These are phyloP conservation scores for Procavia capensis DNA, from an alignment of 2,113 vertebrate genomes.

Conservation along the genomic window DNA sequence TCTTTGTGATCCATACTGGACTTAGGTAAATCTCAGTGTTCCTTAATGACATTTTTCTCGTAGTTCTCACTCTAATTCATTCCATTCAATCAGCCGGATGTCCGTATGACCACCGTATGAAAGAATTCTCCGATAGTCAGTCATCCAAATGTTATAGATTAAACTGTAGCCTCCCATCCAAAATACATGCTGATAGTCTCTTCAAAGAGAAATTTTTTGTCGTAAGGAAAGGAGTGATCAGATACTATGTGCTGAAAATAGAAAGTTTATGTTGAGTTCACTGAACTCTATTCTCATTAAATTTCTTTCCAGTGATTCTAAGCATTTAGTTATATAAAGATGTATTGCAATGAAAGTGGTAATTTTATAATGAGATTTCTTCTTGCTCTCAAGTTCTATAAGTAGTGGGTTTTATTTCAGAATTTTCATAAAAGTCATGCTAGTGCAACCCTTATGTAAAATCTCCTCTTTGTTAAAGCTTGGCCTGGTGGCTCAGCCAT, in stretches of 20 bases:
- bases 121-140: background rate
- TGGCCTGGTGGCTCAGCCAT: background rate
- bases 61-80: background rate
- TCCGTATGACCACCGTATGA: background rate
- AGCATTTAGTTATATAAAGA: conserved; percentile 60
- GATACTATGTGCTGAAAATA: background rate
- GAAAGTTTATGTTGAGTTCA: conserved; percentile 18
- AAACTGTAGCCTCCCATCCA: background rate
- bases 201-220: background rate
- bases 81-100: background rate
- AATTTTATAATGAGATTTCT: conserved; percentile 61
- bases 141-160: background rate
- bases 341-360: conserved; percentile 1
- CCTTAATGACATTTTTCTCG: conserved; percentile 25
- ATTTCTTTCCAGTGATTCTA: conserved; percentile 32
- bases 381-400: conserved; percentile 25
- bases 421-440: background rate
- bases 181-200: background rate
- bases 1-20: background rate
- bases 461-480: background rate
- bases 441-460: background rate
- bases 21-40: background rate
- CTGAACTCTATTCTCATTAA: conserved; percentile 57
- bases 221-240: conserved; percentile 41
- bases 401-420: conserved; percentile 33